Evolutionary conservation across 2,888 invertebrate genomes (phyloP), one percentile per base, ranked within the genome.

Genomic region (Microctonus aethiopoides): DNA sequence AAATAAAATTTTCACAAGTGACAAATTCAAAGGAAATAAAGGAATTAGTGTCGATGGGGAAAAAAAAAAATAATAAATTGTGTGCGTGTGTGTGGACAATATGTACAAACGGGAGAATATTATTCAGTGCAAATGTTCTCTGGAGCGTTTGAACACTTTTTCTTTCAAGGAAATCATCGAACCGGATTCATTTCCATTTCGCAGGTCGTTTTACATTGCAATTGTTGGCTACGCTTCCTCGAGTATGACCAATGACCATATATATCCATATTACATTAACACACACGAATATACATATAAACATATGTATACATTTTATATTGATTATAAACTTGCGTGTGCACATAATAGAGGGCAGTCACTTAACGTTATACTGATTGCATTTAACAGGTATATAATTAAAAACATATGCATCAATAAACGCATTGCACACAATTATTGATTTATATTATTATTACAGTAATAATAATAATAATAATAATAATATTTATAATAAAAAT

Each of bases 151-250:
- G 32, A 46, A 41, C 24, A 46, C 46, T 46, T 62, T 62, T 62
- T 62, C 62, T 62, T 62, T 62, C 46, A 20, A 46, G 39, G 24
- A 39, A 39, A 62, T 62, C 41, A 41, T 24, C 4, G 13, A 26
- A 62, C 41, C 16, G 22, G n/a, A 62, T 46, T 16, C 22, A 62
- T 62, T 62, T 62, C 26, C 24, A 62, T 62, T 62, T 62, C 62
- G 29, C 62, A 41, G 22, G 41, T 41, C 29, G 26, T 41, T 26
- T 62, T 26, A 24, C 39, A 39, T 54, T 26, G 26, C 39, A 16
- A 56, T 56, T 24, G 36, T 13, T 36, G 36, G 65, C 36, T 41
- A 65, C 39, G 65, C 39, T 65, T 56, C 39, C 41, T 65, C 36
- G 62, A 41, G 46, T 51, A 22, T 63, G 62, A 63, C 62, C 62